A percentile compares a stretch with the other conserved stretches of the same genome.
Evolutionary conservation across 2,888 invertebrate genomes (phyloP).

Genomic region (Mystacides longicornis): DNA sequence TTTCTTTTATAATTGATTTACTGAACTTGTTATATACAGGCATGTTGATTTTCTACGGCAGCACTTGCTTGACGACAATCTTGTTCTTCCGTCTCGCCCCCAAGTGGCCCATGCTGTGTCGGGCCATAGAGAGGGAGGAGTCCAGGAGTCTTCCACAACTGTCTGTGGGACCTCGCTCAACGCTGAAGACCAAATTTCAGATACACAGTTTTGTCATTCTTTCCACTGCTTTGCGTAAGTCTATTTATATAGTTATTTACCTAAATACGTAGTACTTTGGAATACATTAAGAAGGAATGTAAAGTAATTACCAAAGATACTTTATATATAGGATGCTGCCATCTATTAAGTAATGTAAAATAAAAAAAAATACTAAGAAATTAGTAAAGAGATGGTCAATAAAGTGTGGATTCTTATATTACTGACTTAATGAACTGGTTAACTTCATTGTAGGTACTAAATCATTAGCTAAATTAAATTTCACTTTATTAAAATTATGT

Average conservation of each 20-base stretch:
- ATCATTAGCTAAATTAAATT: too few relatives aligned
- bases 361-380: too few relatives aligned
- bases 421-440: too few relatives aligned
- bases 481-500: too few relatives aligned
- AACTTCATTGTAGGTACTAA: too few relatives aligned
- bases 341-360: too few relatives aligned
- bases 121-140: slow-evolving; percentile 10
- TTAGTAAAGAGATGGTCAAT: too few relatives aligned
- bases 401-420: too few relatives aligned
- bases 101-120: slow-evolving; percentile 39
- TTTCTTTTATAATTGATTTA: too few relatives aligned
- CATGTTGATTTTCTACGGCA: slow-evolving; percentile 48
- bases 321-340: too few relatives aligned
- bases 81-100: slow-evolving; percentile 44
- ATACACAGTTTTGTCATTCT: slow-evolving; percentile 14
- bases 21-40: slow-evolving; percentile 31
- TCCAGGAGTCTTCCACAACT: neutral
- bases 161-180: neutral
- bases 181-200: slow-evolving; percentile 12
- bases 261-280: neutral
- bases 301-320: too few relatives aligned
- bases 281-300: neutral
- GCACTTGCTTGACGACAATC: slow-evolving; percentile 44
- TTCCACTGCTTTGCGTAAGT: slow-evolving; percentile 7
- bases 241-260: neutral